A percentile compares a stretch with the other conserved stretches of the same genome.
phyloP scores from a whole-genome alignment of 2,888 invertebrate species.

The Carcina quercana region DNA sequence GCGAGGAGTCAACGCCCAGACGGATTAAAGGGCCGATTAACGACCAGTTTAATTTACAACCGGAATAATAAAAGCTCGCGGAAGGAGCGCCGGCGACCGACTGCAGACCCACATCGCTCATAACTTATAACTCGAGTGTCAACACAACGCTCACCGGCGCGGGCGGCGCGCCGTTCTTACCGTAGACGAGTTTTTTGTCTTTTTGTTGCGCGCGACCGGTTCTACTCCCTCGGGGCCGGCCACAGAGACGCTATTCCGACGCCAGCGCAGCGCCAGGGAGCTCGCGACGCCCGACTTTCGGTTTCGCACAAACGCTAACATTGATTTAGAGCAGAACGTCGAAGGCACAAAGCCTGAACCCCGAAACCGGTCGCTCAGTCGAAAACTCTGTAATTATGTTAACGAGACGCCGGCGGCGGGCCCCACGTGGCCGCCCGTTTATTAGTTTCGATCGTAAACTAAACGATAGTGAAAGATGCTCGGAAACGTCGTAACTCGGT shows the following conservation, averaged over 20 bases:
- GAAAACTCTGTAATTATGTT: constrained; percentile 60
- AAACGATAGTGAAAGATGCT: constrained; percentile 49
- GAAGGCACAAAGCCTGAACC: constrained; percentile 36
- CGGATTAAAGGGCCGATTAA: constrained; percentile 70
- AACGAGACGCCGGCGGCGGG: constrained; percentile 34
- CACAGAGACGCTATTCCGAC: constrained; percentile 34
- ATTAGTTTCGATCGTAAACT: constrained; percentile 35
- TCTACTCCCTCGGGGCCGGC: constrained; percentile 18
- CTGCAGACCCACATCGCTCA: constrained; percentile 30
- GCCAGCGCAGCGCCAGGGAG: constrained; percentile 32
- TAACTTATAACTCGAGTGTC: constrained; percentile 46
- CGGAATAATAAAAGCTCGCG: constrained; percentile 63
- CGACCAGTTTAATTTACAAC: constrained; percentile 66
- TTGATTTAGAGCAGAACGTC: constrained; percentile 47
- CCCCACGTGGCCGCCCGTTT: constrained; percentile 38
- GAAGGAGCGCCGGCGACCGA: constrained; percentile 38
- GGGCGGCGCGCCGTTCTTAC: constrained; percentile 16
- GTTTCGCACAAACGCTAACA: constrained; percentile 61
- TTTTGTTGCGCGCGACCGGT: constrained; percentile 17
- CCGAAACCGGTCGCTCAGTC: constrained; percentile 51
- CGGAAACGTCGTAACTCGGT: constrained; percentile 20
- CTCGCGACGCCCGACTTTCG: constrained; percentile 66
- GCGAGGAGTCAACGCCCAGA: constrained; percentile 65
- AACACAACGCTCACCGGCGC: constrained; percentile 32
- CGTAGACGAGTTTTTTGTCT: constrained; percentile 19